Evolutionary conservation across 2,888 invertebrate species (phyloP), one percentile per base, ranked within the genome.

Genomic region (Nezara viridula): DNA sequence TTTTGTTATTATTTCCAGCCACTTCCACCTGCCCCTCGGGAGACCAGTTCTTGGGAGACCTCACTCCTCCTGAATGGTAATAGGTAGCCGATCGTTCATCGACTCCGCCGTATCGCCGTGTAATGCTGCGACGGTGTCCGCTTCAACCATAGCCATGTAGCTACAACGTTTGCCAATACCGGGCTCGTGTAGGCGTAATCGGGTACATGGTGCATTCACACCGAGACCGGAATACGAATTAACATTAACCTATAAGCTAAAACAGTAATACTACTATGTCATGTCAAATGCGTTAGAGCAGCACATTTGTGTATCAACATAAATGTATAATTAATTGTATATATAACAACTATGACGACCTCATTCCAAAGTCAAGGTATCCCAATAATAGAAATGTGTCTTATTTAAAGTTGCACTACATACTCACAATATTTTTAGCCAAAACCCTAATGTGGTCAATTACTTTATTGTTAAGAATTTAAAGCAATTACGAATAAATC

Each of bases 1-100:
- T 73, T 81, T 81, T 81, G 81, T 81, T 81, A 81, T 81, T 81
- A 81, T 81, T 81, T 81, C 81, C 81, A 81, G 44, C 81, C 81
- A 81, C 81, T 81, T 81, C 81, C 81, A 81, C 81, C 81, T 81
- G 81, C 81, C 44, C n/a, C 81, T 47, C 81, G 14, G 44, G n/a
- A 44, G 81, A 81, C 81, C 81, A 81, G 81, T 81, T 47, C 44
- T 40, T 81, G 44, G 44, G 44, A 6, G 10, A 47, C 12, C 81
- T n/a, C 12, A n/a, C 81, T 81, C 81, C 81, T 44, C 66, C 81
- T 81, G n/a, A 44, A 81, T 81, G 81, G 81, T 81, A 40, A 81
- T 44, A 47, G 81, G n/a, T 44, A 24, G 81, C n/a, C 81, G 14
- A 1, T 10, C n/a, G n/a, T 24, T 40, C 40, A 32, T 77, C 77